Conservation (phyloP, 1,140 invertebrate species). For the Potamilus streckersoni region DNA sequence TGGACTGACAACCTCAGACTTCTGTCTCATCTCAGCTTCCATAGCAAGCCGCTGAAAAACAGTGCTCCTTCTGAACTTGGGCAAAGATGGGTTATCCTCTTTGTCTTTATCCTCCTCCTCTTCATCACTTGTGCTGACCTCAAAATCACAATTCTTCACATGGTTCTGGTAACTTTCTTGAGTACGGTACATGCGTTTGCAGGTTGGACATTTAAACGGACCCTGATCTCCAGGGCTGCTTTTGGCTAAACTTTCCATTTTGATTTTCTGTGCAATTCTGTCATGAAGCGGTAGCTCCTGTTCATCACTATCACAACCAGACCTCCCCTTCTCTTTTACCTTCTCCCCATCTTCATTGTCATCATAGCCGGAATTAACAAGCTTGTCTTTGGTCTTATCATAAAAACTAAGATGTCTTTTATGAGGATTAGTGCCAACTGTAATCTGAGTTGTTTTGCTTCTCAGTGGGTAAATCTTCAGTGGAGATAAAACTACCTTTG, state of each 20-base stretch:
- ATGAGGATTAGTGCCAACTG: too few species aligned
- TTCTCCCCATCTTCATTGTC: background rate
- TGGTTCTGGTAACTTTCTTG: conserved; percentile 87
- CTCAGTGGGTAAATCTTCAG: conserved; percentile 44
- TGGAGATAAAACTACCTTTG: conserved; percentile 5
- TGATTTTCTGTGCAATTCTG: conserved; percentile 59
- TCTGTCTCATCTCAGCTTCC: conserved; percentile 19
- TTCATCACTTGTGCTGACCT: conserved; percentile 68
- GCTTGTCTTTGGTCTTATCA: too few species aligned
- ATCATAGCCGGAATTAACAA: too few species aligned
- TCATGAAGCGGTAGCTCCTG: conserved; percentile 47
- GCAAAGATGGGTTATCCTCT: conserved; percentile 24
- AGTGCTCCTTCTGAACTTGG: conserved; percentile 12
- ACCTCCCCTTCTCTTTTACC: background rate
- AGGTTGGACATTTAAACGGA: conserved; percentile 87
- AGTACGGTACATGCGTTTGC: conserved; percentile 89
- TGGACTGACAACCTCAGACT: background rate
- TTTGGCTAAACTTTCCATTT: conserved; percentile 60
- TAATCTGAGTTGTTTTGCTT: conserved; percentile 1
- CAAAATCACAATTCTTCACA: conserved; percentile 77
- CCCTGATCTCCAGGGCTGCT: conserved; percentile 66
- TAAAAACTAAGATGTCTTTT: too few species aligned
- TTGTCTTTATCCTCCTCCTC: conserved; percentile 44
- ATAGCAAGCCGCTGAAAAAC: conserved; percentile 26
- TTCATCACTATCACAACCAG: too few species aligned